A percentile compares a stretch with the other conserved stretches of the same genome.
phyloP scores from a whole-genome alignment of 2,888 invertebrate species.

The Eilema depressum region DNA sequence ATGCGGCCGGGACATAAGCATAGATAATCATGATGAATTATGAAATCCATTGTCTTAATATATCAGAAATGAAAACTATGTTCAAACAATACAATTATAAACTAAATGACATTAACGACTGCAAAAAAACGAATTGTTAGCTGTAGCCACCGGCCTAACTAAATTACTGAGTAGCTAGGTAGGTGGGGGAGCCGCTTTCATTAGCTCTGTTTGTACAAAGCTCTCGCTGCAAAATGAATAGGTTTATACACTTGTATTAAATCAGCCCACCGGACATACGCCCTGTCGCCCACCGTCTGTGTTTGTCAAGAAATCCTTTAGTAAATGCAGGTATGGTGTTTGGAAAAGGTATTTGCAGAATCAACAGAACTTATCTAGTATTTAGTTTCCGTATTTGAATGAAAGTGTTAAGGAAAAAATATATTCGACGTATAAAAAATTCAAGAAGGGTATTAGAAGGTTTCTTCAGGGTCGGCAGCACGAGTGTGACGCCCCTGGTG shows the following conservation, averaged over 20 bases:
- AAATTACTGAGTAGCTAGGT: slow-evolving; percentile 61
- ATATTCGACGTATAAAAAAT: too few species aligned
- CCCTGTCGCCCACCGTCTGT: slow-evolving; percentile 60
- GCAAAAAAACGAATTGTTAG: slow-evolving; percentile 57
- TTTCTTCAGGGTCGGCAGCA: too few species aligned
- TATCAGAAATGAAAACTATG: slow-evolving; percentile 25
- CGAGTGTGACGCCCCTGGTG: too few species aligned
- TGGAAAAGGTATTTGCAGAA: not conserved
- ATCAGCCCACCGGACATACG: slow-evolving; percentile 61
- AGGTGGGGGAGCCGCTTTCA: slow-evolving; percentile 63
- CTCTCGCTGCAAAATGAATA: slow-evolving; percentile 69
- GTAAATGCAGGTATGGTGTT: slow-evolving; percentile 9
- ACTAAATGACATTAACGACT: slow-evolving; percentile 26
- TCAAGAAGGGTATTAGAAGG: too few species aligned
- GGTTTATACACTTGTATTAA: slow-evolving; percentile 69
- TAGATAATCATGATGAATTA: too few species aligned
- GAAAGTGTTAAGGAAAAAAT: too few species aligned
- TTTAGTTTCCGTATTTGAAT: not conserved
- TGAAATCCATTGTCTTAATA: too few species aligned
- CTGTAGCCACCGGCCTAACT: slow-evolving; percentile 69
- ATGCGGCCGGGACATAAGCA: too few species aligned
- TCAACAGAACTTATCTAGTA: not conserved
- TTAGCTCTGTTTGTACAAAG: slow-evolving; percentile 76
- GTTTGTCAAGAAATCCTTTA: slow-evolving; percentile 56
- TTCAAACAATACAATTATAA: slow-evolving; percentile 23